These are phyloP conservation scores for Apis mellifera DNA, from an alignment of 1,140 invertebrate species.

Conservation along the genomic window Amel_HAv3.1 CM009931.2:21402001-21402500, in stretches of 20 bases:
- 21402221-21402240: too few species aligned
- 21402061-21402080: conserved; percentile 49
- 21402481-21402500: conserved; percentile 37
- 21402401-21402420: too few species aligned
- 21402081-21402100: conserved; percentile 33
- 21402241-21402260: not conserved
- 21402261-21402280: not conserved
- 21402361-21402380: conserved; percentile 67
- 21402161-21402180: not conserved
- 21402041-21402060: conserved; percentile 17
- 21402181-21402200: not conserved
- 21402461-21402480: conserved; percentile 1
- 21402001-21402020: too few species aligned
- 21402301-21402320: not conserved
- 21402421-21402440: conserved; percentile 16
- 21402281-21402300: not conserved
- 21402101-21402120: conserved; percentile 15
- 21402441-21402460: conserved; percentile 23
- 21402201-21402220: not conserved
- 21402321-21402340: conserved; percentile 41
- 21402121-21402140: not conserved
- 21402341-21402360: conserved; percentile 19
- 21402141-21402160: not conserved
- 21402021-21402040: not conserved
- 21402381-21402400: conserved; percentile 43